Evolutionary conservation across 2,888 invertebrate species (phyloP).

Genomic region (Epicampocera succincta): DNA sequence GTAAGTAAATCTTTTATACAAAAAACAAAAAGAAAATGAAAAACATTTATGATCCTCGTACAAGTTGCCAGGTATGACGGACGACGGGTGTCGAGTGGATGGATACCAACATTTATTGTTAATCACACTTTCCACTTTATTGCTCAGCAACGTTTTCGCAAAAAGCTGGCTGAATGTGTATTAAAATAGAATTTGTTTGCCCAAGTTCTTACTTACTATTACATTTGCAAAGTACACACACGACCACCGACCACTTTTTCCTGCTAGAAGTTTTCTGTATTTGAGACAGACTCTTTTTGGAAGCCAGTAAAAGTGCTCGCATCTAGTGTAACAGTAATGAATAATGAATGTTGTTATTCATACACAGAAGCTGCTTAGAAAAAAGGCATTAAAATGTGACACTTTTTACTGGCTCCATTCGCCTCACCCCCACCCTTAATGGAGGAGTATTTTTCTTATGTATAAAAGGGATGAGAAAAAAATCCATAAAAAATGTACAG

Average conservation of each 20-base stretch:
- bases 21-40: too few species aligned
- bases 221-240: conserved; percentile 36
- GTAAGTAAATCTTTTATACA: conserved; percentile 44
- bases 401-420: conserved; percentile 8
- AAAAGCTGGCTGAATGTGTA: conserved; percentile 30
- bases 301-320: conserved; percentile 5
- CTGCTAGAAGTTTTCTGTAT: not conserved
- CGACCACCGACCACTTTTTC: not conserved
- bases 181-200: conserved; percentile 22
- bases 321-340: conserved; percentile 30
- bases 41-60: too few species aligned
- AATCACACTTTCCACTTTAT: conserved; percentile 49
- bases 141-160: not conserved
- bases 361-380: conserved; percentile 45
- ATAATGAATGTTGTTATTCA: conserved; percentile 28
- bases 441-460: not conserved
- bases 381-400: conserved; percentile 60
- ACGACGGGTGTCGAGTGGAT: not conserved
- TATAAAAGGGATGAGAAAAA: not conserved
- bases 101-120: conserved; percentile 18
- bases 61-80: not conserved
- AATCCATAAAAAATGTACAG: conserved; percentile 8
- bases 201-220: conserved; percentile 6
- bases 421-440: not conserved
- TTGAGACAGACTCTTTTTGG: conserved; percentile 5